Conservation (phyloP, 23 tunicate species). For the Ascidia mentula region DNA sequence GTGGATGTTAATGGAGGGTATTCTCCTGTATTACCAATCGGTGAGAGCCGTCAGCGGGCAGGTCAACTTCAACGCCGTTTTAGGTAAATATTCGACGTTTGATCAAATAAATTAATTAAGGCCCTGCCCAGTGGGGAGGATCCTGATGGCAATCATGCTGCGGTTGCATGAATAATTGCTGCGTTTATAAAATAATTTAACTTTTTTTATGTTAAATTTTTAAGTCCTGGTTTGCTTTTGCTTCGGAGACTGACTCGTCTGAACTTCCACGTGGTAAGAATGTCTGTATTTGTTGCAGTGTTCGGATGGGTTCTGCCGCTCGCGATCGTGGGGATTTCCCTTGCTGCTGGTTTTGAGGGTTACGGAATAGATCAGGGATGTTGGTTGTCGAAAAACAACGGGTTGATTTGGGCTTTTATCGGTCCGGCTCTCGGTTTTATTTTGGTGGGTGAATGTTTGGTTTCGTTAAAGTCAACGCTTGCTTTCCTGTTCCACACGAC, state of each 20-base stretch:
- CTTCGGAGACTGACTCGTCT: too few relatives aligned
- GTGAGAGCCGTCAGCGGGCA: slow-evolving; percentile 65
- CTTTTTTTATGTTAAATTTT: too few relatives aligned
- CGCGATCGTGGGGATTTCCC: slow-evolving; percentile 50
- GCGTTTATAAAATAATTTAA: too few relatives aligned
- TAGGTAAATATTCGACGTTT: slow-evolving; percentile 52
- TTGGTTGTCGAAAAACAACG: slow-evolving; percentile 76
- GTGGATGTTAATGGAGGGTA: slow-evolving; percentile 98
- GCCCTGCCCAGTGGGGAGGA: too few relatives aligned
- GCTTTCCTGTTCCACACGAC: too few relatives aligned
- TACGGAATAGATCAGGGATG: slow-evolving; percentile 79
- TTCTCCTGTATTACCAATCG: slow-evolving; percentile 79
- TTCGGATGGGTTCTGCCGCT: slow-evolving; percentile 81
- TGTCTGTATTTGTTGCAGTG: too few relatives aligned
- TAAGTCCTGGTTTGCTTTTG: too few relatives aligned
- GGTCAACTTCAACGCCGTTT: slow-evolving; percentile 58
- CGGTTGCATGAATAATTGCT: too few relatives aligned
- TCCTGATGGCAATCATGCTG: too few relatives aligned
- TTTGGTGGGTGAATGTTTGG: slow-evolving; percentile 38
- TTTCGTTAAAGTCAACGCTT: too few relatives aligned
- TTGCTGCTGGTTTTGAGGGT: slow-evolving; percentile 63
- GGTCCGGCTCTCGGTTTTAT: slow-evolving; percentile 92
- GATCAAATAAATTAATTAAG: too few relatives aligned
- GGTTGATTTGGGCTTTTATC: slow-evolving; percentile 89
- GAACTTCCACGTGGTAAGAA: too few relatives aligned